Evolutionary conservation across 2,797 vertebrate species (phyloP).

Genomic region (Acridotheres tristis): DNA sequence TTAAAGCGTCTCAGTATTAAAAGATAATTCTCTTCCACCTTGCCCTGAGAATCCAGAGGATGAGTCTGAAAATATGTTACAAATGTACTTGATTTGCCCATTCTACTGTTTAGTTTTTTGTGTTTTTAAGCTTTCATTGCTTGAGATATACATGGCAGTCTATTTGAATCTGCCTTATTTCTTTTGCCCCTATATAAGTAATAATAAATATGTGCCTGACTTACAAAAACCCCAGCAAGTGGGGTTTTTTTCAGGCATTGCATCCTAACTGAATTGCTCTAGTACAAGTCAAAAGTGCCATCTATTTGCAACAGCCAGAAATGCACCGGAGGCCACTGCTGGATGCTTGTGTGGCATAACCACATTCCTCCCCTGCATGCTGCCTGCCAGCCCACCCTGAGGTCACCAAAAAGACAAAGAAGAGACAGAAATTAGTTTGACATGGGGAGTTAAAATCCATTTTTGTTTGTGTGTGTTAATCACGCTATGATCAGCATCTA

Average conservation of each 20-base stretch:
- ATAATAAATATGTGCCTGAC: conserved; percentile 55
- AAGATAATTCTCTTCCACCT: conserved; percentile 42
- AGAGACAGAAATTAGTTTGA: background rate
- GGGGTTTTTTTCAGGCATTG: conserved; percentile 10
- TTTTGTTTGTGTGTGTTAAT: rapidly evolving
- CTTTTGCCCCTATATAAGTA: conserved; percentile 56
- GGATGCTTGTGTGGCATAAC: background rate
- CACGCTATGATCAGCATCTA: rapidly evolving
- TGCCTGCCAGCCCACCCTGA: background rate
- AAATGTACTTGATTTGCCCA: background rate
- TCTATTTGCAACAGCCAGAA: conserved; percentile 80
- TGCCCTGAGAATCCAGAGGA: conserved; percentile 7
- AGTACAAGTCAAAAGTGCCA: conserved; percentile 83
- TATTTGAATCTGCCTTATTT: conserved; percentile 65
- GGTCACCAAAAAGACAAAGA: background rate
- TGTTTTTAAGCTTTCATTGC: conserved; percentile 48
- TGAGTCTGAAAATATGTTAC: background rate
- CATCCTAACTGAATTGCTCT: background rate
- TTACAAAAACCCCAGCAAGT: conserved; percentile 15
- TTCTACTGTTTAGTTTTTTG: conserved; percentile 23
- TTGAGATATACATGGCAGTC: conserved; percentile 33
- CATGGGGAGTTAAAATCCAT: background rate
- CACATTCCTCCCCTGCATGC: background rate
- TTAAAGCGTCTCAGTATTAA: conserved; percentile 45
- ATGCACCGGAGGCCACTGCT: conserved; percentile 46